Base-by-base conservation (phyloP, 37 sponge, comb jelly and placozoan species). In the Spongilla lacustris region DNA sequence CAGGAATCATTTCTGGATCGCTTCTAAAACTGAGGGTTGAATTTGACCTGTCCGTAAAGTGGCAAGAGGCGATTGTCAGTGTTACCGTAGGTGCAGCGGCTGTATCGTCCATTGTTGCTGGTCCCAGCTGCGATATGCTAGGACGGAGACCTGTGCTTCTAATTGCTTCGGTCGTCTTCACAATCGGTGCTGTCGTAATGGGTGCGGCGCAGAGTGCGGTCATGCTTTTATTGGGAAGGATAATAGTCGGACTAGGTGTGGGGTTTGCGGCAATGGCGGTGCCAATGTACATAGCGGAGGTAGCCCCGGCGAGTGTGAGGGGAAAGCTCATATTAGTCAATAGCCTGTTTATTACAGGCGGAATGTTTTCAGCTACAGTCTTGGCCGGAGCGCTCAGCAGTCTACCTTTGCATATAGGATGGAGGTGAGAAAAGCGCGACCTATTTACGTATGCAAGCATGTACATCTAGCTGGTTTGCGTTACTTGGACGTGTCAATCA, bases 1-100 rank as follows among this genome's bases (percentile, higher is more conserved):
- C 98, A 0, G 98, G 98, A 0, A 92, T 97, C 1, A 94, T 97
- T 31, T 93, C 96, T 12, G 98, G 98, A 4, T 95, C 98, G 50
- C 90, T 97, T 83, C 50, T 97, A 58, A 71, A 83, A 58, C 50
- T 97, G 25, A 82, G 66, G 2, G 69, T 50, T 19, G 66, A 37
- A 17, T 96, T 91, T 50, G 22, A 76, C 36, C 71, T 96, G 50
- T 72, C 70, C 32, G 36, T 85, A 31, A 13, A 50, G 24, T 81
- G 83, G 87, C 86, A 92, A 36, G 98, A 97, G 70, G 69, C 89
- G 50, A 82, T 95, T 28, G 96, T 97, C 2, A 89, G 94, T 23
- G 86, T 91, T 22, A 95, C 98, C 9, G 76, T 97, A 0, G 96
- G 70, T 17, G 90, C 92, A 12, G 98, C 98, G 24, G 96, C 94